phyloP scores from a whole-genome alignment of 35 echinoderm and acorn worm genomes.

The Amphiura filiformis region DNA sequence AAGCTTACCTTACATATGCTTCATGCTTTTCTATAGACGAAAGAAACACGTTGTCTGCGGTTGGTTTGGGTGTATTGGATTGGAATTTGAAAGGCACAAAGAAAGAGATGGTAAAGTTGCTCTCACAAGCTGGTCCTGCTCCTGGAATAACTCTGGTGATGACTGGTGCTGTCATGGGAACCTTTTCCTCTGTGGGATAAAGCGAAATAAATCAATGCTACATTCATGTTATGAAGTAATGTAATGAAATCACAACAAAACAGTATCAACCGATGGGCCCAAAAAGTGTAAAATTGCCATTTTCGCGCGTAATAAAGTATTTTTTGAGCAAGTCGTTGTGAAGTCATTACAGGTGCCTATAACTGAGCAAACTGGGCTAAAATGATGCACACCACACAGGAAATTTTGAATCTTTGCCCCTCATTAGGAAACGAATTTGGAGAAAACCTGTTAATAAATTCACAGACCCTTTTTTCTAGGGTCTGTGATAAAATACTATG shows the following conservation, averaged over 20 bases:
- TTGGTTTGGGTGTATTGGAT: slow-evolving; percentile 36
- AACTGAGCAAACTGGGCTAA: no score
- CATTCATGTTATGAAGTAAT: background rate
- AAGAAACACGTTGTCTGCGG: background rate
- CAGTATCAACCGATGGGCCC: no score
- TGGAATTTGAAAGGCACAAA: slow-evolving; percentile 58
- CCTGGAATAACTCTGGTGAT: slow-evolving; percentile 53
- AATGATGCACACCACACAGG: no score
- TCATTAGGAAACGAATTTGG: no score
- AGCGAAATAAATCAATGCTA: background rate
- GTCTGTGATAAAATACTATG: no score
- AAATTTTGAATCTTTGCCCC: no score
- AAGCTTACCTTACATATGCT: slow-evolving; percentile 33
- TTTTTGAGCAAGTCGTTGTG: no score
- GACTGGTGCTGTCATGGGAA: slow-evolving; percentile 72
- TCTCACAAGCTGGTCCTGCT: slow-evolving; percentile 59
- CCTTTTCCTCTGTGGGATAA: slow-evolving; percentile 45
- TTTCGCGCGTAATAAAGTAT: no score
- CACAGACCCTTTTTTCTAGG: no score
- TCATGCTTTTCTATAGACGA: background rate
- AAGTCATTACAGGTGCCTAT: no score
- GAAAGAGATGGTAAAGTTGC: slow-evolving; percentile 72
- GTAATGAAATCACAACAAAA: background rate
- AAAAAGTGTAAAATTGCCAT: background rate
- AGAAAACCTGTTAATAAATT: no score